Evolutionary conservation across 1,140 invertebrate genomes (phyloP), one percentile per base, ranked within the genome.

Genomic region (Sitobion miscanthi): DNA sequence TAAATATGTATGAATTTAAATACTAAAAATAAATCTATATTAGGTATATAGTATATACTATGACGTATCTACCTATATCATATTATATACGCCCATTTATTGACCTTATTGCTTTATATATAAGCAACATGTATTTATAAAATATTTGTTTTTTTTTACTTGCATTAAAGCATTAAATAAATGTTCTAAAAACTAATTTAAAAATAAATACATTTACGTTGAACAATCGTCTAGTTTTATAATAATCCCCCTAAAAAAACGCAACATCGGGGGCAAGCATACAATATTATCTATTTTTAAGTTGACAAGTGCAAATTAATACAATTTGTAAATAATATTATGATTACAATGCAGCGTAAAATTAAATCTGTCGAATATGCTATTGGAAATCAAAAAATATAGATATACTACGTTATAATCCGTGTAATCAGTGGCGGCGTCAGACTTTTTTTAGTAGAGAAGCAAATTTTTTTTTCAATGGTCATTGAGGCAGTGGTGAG

Each of bases 41-140:
- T 23, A 52, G 0, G 42, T 30, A 47, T 87, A 23, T 87, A 25
- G n/a, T 87, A 47, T 38, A 25, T 47, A 49, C 7, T 49, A 42
- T 42, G 38, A 42, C 9, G n/a, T 49, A 49, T 21, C 38, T 38
- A 42, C 38, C 30, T 42, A 21, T 38, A 89, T 54, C 35, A 49
- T 54, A n/a, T 87, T 86, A 42, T 86, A 42, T 89, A 35, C 87
- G 49, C 49, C 49, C 87, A 23, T 89, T 54, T 89, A 89, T 89
- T 54, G n/a, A 87, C 30, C 85, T 87, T 49, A 85, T 85, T 25
- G 23, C 38, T 85, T 42, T 85, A 45, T 85, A 25, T 42, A 42
- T 45, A 85, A 45, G 45, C 23, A 42, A 42, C 38, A 85, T 38
- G 23, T 42, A 83, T 38, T 83, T 38, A 38, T 83, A 83, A 42